Percentiles rank a stretch among this genome's conserved stretches.
Evolutionary conservation across 2,888 invertebrate species (phyloP).

Genomic region (Leuctra nigra): DNA sequence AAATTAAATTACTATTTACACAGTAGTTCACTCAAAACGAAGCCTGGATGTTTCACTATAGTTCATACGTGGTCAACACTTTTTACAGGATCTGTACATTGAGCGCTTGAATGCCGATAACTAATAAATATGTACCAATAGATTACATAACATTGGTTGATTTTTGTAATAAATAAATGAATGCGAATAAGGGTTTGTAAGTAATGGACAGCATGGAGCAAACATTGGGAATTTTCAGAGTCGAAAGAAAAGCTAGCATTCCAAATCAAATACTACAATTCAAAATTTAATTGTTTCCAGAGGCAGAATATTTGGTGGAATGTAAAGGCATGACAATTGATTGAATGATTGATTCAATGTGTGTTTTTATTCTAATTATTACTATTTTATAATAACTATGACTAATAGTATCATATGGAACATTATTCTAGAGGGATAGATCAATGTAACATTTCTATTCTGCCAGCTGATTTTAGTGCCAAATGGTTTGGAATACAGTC

Average conservation of each 20-base stretch:
- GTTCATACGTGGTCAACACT: constrained; percentile 25
- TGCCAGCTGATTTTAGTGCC: constrained; percentile 17
- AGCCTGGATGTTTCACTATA: constrained; percentile 3
- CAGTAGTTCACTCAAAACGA: constrained; percentile 6
- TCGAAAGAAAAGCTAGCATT: constrained; percentile 25
- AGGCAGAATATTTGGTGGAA: constrained; percentile 21
- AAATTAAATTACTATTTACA: background rate
- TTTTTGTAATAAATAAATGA: constrained; percentile 21
- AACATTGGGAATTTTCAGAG: constrained; percentile 24
- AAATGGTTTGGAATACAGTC: constrained; percentile 15
- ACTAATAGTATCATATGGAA: background rate
- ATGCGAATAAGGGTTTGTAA: constrained; percentile 18
- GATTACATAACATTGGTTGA: constrained; percentile 23
- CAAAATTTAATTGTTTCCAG: constrained; percentile 21
- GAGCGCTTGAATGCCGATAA: constrained; percentile 28
- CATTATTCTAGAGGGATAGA: background rate
- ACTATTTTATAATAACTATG: background rate
- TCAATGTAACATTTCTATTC: background rate
- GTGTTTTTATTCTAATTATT: background rate
- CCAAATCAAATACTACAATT: constrained; percentile 15
- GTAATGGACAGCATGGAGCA: constrained; percentile 28
- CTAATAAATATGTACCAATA: constrained; percentile 14
- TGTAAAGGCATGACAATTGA: constrained; percentile 18
- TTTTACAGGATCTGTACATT: constrained; percentile 31
- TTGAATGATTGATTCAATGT: background rate